phyloP scores from a whole-genome alignment of 2,888 invertebrate species.

The Mimumesa dahlbomi region DNA sequence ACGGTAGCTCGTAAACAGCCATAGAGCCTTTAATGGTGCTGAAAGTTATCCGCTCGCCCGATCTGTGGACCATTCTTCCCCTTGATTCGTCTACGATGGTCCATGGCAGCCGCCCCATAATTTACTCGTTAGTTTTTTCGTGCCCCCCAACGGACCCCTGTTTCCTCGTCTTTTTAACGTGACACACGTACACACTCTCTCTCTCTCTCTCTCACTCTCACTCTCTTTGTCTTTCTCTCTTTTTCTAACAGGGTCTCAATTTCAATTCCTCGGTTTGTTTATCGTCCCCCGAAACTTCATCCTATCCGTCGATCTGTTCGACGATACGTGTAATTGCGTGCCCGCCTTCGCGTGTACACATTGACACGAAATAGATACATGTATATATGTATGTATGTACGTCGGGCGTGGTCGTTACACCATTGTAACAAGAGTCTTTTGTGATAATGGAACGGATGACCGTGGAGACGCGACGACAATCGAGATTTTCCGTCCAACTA shows the following conservation, averaged over 20 bases:
- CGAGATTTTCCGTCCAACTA: slow-evolving; percentile 2
- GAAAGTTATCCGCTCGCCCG: slow-evolving; percentile 74
- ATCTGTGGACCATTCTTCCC: slow-evolving; percentile 64
- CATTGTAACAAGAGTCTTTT: slow-evolving; percentile 11
- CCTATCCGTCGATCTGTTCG: slow-evolving; percentile 70
- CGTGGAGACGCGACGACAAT: background rate
- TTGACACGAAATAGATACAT: slow-evolving; percentile 19
- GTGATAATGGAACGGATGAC: slow-evolving; percentile 7
- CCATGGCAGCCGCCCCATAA: slow-evolving; percentile 76
- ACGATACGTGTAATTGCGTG: slow-evolving; percentile 67
- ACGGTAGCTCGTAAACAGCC: slow-evolving; percentile 66
- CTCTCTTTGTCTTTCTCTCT: background rate
- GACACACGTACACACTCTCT: background rate
- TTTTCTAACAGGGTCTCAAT: slow-evolving; percentile 46
- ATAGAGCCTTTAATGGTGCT: slow-evolving; percentile 71
- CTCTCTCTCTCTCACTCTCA: background rate
- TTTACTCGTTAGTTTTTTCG: slow-evolving; percentile 77
- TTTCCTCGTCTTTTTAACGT: slow-evolving; percentile 9
- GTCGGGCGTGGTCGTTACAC: slow-evolving; percentile 48
- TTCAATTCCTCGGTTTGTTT: slow-evolving; percentile 69
- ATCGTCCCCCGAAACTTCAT: slow-evolving; percentile 49
- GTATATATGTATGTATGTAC: background rate
- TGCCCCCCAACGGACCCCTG: slow-evolving; percentile 35
- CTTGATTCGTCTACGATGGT: slow-evolving; percentile 60
- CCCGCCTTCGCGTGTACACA: slow-evolving; percentile 39